Base-by-base conservation (phyloP, 2,888 invertebrate species). In the Platycheirus rosarum region DNA sequence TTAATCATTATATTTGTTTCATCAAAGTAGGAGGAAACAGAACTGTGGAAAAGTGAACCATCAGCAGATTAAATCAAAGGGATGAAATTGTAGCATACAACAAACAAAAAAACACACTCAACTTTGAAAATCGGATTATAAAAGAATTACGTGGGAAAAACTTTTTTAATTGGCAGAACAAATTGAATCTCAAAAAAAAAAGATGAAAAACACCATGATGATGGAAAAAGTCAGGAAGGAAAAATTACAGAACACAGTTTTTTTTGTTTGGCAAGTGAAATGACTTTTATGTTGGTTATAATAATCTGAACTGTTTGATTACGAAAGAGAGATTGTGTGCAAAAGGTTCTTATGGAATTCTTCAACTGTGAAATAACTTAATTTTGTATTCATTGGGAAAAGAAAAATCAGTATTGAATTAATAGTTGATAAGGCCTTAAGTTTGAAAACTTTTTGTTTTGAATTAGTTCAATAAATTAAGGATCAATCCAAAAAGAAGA, bases 161-260 rank as follows among this genome's bases (percentile, higher is more conserved):
- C 32, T 51, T 51, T 51, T 32, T 29, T 51, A 51, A 51, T 51
- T 51, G 51, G 51, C 16, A 11, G n/a, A 51, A 18, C 5, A 51
- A 51, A 51, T 29, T 49, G 26, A 14, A 26, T 29, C 14, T 11
- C 6, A 32, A 8, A 32, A 3, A 1, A 32, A 4, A 32, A 32
- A 32, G 5, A 11, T 16, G 13, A 32, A 16, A 13, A 51, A 32
- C 14, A 29, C 6, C 1, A 51, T 18, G 51, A 51, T 16, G 49
- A 11, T 16, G 16, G 11, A 11, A 11, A 9, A 51, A 26, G 29
- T 32, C 4, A 8, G 14, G 5, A 26, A 8, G 5, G 6, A 29
- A 14, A 14, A 8, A 14, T 49, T 29, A 1, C 5, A 29, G 2
- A 49, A 46, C n/a, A 29, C 29, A 16, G 8, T 49, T 14, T 49